Conservation (phyloP, 1,140 invertebrate species). For the Cataglyphis hispanica region DNA sequence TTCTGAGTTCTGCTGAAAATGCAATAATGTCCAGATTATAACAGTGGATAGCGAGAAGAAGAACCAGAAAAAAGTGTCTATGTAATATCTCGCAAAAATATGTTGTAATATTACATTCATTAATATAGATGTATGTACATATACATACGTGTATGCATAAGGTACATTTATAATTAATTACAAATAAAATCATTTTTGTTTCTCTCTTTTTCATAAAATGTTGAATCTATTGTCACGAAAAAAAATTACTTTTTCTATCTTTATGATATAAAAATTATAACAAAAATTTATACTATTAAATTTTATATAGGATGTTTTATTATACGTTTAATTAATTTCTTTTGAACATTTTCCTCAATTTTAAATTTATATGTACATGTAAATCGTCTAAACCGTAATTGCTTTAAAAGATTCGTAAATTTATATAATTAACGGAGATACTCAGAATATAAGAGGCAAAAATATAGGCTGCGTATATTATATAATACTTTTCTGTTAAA, state of each 20-base stretch:
- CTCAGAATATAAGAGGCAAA: conserved; percentile 7
- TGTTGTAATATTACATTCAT: neutral
- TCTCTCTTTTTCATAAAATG: neutral
- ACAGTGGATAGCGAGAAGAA: conserved; percentile 24
- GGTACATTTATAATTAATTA: neutral
- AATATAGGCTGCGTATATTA: neutral
- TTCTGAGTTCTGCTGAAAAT: conserved; percentile 42
- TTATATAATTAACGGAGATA: conserved; percentile 2
- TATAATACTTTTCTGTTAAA: conserved; percentile 23
- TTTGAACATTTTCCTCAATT: neutral
- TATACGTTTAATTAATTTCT: neutral
- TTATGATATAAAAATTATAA: neutral
- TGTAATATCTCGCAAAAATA: conserved; percentile 22
- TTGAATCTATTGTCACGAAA: neutral
- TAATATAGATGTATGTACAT: no score
- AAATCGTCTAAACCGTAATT: conserved; percentile 2
- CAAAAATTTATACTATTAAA: neutral
- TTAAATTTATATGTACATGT: neutral
- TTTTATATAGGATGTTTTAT: neutral
- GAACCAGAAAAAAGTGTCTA: neutral
- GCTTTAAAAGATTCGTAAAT: neutral
- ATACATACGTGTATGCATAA: neutral
- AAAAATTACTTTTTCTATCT: conserved; percentile 28
- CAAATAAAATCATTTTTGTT: neutral
- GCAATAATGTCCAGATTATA: conserved; percentile 50